A percentile compares a stretch with the other conserved stretches of the same genome.
phyloP scores from a whole-genome alignment of 2,113 vertebrate genomes.

The Hippopotamus amphibius region DNA sequence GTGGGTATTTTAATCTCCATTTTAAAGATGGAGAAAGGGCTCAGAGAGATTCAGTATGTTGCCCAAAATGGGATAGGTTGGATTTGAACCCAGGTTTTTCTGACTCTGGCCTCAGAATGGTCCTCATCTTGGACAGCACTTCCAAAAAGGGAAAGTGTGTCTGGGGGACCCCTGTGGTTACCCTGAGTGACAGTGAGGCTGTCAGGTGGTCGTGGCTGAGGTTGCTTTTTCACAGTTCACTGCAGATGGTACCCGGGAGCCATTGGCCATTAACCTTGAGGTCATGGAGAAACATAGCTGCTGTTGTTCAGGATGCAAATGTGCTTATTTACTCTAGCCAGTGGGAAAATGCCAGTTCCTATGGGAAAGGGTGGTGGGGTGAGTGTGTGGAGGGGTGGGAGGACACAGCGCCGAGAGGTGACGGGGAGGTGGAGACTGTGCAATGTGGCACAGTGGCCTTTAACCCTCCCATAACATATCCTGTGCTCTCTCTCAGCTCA shows the following conservation, averaged over 20 bases:
- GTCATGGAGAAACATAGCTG: constrained; percentile 57
- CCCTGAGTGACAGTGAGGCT: background rate
- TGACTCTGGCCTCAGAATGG: background rate
- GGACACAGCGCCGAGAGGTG: background rate
- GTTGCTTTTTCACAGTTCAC: background rate
- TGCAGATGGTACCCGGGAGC: constrained; percentile 34
- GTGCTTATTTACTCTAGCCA: constrained; percentile 48
- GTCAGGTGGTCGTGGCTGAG: background rate
- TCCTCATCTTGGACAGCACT: background rate
- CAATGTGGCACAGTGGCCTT: background rate
- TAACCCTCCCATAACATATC: background rate
- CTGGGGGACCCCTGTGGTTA: background rate
- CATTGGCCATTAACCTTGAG: constrained; percentile 48
- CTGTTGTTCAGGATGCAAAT: constrained; percentile 45
- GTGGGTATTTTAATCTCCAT: background rate
- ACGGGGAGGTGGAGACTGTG: too few relatives aligned
- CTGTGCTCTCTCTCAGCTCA: background rate
- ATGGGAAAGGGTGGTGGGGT: background rate
- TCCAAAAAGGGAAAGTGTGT: background rate
- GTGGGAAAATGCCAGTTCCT: constrained; percentile 43
- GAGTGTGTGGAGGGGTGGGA: background rate
- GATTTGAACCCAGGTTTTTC: background rate
- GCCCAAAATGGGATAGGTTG: background rate
- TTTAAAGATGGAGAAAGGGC: background rate
- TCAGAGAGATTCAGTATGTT: background rate